Conservation (phyloP, 2,888 invertebrate species). For the Amitus sp. region DNA sequence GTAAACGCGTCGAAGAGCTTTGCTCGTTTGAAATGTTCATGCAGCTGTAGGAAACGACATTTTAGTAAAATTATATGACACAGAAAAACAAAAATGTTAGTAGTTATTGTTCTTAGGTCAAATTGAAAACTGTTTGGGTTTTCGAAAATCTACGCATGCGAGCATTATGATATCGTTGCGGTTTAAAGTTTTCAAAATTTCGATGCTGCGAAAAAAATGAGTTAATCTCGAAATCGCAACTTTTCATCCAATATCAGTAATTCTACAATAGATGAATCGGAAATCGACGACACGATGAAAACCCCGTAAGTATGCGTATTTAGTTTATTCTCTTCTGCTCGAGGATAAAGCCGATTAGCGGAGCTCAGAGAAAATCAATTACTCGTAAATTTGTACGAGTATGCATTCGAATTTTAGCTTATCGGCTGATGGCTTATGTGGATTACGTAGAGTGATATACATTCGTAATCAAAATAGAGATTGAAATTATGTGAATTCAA, state of each 20-base stretch:
- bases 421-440: slow-evolving; percentile 14
- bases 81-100: slow-evolving; percentile 6
- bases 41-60: neutral
- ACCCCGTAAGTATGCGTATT: slow-evolving; percentile 21
- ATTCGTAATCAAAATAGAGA: too few species aligned
- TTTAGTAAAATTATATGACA: neutral
- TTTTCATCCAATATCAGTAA: slow-evolving; percentile 15
- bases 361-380: slow-evolving; percentile 15
- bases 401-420: slow-evolving; percentile 14
- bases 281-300: slow-evolving; percentile 23
- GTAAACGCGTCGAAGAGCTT: slow-evolving; percentile 23
- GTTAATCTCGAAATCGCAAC: neutral
- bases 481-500: too few species aligned
- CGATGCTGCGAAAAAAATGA: neutral
- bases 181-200: neutral
- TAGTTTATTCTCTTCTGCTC: slow-evolving; percentile 18
- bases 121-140: too few species aligned
- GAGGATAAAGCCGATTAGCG: slow-evolving; percentile 10
- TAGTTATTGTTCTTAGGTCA: too few species aligned
- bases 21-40: neutral
- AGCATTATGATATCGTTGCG: too few species aligned
- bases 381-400: slow-evolving; percentile 11
- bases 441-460: neutral
- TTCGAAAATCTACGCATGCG: too few species aligned
- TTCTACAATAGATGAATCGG: slow-evolving; percentile 24